A percentile compares a stretch with the other conserved stretches of the same genome.
These are phyloP conservation scores for Aphelocoma californica DNA, from an alignment of 2,797 vertebrate species.

Conservation along the genomic window DNA sequence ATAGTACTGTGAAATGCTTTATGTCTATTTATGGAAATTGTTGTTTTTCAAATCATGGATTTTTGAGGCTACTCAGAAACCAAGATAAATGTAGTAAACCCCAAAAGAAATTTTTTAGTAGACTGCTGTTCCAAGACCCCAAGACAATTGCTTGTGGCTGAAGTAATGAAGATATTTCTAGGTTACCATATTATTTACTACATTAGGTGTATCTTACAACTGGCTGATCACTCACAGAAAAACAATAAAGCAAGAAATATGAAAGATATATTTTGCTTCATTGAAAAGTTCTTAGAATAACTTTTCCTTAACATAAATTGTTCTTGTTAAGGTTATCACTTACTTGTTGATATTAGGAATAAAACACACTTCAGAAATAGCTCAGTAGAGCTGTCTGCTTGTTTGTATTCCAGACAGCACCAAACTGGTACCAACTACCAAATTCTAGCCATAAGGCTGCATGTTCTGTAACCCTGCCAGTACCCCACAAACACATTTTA, in stretches of 20 bases:
- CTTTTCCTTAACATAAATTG: neutral
- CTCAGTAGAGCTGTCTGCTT: neutral
- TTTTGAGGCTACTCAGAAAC: neutral
- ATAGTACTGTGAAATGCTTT: neutral
- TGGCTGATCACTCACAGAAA: neutral
- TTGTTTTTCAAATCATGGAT: neutral
- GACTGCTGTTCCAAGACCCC: neutral
- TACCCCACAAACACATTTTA: neutral
- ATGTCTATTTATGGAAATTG: neutral
- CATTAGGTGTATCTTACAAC: neutral
- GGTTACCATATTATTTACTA: neutral
- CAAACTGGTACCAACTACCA: neutral
- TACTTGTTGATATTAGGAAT: neutral
- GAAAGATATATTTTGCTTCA: neutral
- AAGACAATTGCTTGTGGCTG: neutral
- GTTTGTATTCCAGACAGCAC: neutral
- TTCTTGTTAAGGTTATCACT: neutral
- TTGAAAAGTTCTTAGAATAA: neutral
- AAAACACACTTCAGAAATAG: neutral
- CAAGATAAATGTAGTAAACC: neutral
- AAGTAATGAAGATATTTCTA: neutral
- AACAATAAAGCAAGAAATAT: neutral
- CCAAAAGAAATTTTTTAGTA: neutral
- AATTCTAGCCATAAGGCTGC: neutral
- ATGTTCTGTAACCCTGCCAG: neutral